Evolutionary conservation across 2,888 invertebrate species (phyloP).

Genomic region (Agriopis marginaria): DNA sequence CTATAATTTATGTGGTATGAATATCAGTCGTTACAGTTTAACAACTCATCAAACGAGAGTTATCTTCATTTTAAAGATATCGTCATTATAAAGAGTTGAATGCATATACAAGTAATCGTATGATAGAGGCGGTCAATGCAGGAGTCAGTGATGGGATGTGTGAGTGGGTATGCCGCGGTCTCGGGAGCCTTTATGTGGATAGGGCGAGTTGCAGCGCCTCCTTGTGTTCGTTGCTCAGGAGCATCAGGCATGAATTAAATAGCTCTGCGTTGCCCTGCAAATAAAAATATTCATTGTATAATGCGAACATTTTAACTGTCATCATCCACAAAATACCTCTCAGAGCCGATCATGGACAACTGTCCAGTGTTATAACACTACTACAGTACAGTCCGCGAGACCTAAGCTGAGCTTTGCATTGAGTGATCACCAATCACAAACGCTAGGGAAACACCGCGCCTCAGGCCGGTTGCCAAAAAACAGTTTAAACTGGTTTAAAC

Average conservation of each 20-base stretch:
- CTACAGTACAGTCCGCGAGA: too few species aligned
- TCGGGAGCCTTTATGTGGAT: constrained; percentile 67
- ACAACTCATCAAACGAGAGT: constrained; percentile 50
- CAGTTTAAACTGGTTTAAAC: too few species aligned
- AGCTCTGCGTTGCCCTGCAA: constrained; percentile 91
- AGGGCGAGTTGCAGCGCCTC: constrained; percentile 93
- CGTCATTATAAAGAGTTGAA: constrained; percentile 33
- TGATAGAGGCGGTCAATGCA: constrained; percentile 54
- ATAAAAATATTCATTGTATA: constrained; percentile 17
- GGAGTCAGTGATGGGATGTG: constrained; percentile 46
- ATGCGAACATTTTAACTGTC: not conserved
- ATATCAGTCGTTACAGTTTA: constrained; percentile 57
- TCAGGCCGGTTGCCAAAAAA: too few species aligned
- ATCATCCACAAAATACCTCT: not conserved
- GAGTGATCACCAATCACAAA: too few species aligned
- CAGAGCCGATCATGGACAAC: too few species aligned
- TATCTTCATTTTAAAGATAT: constrained; percentile 47
- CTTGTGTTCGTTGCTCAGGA: constrained; percentile 92
- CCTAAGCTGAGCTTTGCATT: too few species aligned
- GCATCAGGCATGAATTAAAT: constrained; percentile 92
- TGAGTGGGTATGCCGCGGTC: constrained; percentile 50
- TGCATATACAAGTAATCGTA: constrained; percentile 49
- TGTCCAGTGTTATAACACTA: too few species aligned
- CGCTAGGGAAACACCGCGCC: too few species aligned
- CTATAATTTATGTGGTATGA: constrained; percentile 59